Conservation (phyloP, 92 coral and sea anemone genomes). For the Micromussa lordhowensis region DNA sequence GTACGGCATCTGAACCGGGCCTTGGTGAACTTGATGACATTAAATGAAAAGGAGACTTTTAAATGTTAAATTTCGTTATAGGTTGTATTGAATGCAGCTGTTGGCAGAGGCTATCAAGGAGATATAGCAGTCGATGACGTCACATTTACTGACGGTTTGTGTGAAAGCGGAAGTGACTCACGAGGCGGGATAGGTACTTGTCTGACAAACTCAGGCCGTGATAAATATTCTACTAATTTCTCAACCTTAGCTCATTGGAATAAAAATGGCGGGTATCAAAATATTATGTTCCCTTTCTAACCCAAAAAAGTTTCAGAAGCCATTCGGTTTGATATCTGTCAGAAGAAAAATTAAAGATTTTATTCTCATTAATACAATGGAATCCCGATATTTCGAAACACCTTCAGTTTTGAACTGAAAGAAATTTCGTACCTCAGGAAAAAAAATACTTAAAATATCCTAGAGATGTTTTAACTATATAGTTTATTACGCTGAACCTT, state of each 20-base stretch:
- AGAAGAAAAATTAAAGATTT: background rate
- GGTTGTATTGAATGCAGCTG: slow-evolving; percentile 15
- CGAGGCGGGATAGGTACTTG: background rate
- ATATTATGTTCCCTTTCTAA: background rate
- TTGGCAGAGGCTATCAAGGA: slow-evolving; percentile 7
- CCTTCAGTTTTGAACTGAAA: background rate
- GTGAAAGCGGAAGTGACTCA: background rate
- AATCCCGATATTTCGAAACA: too few relatives aligned
- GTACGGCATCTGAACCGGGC: too few relatives aligned
- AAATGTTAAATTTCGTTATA: background rate
- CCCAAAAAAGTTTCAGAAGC: background rate
- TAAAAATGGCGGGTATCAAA: too few relatives aligned
- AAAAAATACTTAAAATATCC: background rate
- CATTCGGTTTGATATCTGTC: background rate
- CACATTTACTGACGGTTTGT: slow-evolving; percentile 13
- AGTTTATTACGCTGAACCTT: background rate
- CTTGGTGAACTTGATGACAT: too few relatives aligned
- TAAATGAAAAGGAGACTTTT: too few relatives aligned
- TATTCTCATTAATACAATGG: too few relatives aligned
- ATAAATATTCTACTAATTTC: background rate
- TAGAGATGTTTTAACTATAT: background rate
- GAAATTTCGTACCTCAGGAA: background rate
- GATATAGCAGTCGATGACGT: slow-evolving; percentile 46
- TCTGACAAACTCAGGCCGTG: background rate
- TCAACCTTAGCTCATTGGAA: too few relatives aligned